These are phyloP conservation scores for Eublepharis macularius DNA, from an alignment of 2,113 vertebrate species.

Conservation along the genomic window DNA sequence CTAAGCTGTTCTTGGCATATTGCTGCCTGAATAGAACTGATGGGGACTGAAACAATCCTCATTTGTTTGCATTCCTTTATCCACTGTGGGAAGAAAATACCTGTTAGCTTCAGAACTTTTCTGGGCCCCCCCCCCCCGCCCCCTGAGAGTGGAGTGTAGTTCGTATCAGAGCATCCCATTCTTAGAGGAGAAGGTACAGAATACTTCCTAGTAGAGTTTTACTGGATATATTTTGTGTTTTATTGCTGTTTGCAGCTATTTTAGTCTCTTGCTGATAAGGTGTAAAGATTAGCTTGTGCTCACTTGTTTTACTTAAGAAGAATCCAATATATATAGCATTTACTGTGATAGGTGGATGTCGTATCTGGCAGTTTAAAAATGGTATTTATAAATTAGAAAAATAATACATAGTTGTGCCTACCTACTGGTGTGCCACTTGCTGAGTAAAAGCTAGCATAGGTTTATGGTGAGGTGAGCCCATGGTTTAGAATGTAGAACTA, in stretches of 20 bases:
- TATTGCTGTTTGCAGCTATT: not conserved
- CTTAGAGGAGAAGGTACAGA: not conserved
- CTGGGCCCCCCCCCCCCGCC: not conserved
- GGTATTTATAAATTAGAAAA: not conserved
- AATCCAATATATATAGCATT: not conserved
- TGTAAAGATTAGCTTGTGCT: not conserved
- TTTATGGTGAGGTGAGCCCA: not conserved
- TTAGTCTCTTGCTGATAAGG: not conserved
- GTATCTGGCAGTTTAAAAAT: not conserved
- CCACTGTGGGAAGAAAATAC: not conserved
- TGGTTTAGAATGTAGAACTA: not conserved
- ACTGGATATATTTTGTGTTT: not conserved
- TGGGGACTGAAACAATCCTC: not conserved
- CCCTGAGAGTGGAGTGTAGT: not conserved
- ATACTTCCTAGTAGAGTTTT: not conserved
- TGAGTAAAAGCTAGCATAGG: not conserved
- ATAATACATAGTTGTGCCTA: not conserved
- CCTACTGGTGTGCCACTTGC: not conserved
- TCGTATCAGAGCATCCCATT: not conserved
- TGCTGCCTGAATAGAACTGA: not conserved
- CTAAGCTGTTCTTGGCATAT: not conserved
- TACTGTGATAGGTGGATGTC: not conserved
- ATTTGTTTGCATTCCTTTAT: not conserved
- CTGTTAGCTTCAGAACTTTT: not conserved
- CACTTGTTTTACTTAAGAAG: not conserved